A percentile compares a stretch with the other conserved stretches of the same genome.
Evolutionary conservation across 2,797 vertebrate genomes (phyloP).

Genomic region (Ibycter americanus): DNA sequence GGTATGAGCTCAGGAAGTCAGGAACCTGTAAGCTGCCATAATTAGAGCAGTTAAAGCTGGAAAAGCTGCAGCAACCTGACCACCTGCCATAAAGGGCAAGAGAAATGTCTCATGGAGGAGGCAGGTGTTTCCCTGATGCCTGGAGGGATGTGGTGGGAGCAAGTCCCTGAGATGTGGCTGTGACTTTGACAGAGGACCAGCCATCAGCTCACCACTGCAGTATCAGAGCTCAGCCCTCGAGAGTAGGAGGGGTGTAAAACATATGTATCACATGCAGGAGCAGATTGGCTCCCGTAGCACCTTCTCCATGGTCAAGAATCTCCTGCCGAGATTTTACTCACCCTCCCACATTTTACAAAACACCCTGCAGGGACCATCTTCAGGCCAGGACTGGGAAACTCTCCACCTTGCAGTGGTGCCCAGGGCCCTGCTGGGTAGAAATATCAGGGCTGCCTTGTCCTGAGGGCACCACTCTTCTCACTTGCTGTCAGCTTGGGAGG

Average conservation of each 20-base stretch:
- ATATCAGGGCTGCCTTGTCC: neutral
- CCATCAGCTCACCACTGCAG: neutral
- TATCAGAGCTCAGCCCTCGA: neutral
- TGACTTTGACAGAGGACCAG: neutral
- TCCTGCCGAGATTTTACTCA: neutral
- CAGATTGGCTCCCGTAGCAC: neutral
- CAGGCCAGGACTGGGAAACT: neutral
- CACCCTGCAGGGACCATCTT: neutral
- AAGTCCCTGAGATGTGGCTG: neutral
- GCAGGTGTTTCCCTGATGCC: neutral
- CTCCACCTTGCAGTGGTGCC: rapidly evolving
- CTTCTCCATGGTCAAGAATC: neutral
- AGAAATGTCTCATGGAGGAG: neutral
- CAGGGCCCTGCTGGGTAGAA: neutral
- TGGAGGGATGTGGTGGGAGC: neutral
- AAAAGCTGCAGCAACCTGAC: constrained; percentile 2
- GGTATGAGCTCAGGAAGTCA: neutral
- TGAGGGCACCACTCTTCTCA: neutral
- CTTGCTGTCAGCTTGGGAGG: neutral
- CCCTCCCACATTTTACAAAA: neutral
- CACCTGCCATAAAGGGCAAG: neutral
- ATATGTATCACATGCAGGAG: rapidly evolving
- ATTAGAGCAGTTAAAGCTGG: neutral
- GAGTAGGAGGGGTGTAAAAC: neutral
- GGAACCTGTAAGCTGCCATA: neutral